Evolutionary conservation across 2,797 vertebrate species (phyloP).

Genomic region (Channallabes apus): DNA sequence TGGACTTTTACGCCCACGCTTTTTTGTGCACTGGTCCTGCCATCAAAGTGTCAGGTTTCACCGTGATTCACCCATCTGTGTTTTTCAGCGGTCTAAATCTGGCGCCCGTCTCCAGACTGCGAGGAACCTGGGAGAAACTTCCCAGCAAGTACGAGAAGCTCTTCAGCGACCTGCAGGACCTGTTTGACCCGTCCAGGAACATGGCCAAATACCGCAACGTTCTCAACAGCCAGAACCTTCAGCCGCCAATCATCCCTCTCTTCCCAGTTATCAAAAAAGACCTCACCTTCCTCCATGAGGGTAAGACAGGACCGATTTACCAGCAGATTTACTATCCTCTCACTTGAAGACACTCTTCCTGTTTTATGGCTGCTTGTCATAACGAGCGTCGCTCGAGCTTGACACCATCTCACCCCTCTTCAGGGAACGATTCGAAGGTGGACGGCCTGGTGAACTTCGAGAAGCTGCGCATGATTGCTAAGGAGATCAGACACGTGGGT

Average conservation of each 20-base stretch:
- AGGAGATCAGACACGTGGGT: slow-evolving; percentile 96
- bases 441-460: slow-evolving; percentile 98
- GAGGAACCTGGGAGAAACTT: slow-evolving; percentile 97
- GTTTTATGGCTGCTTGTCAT: background rate
- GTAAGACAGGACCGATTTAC: slow-evolving; percentile 63
- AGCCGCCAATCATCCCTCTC: slow-evolving; percentile 95
- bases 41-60: background rate
- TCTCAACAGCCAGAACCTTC: slow-evolving; percentile 96
- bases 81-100: slow-evolving; percentile 88
- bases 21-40: background rate
- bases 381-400: background rate
- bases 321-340: background rate
- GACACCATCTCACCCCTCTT: background rate
- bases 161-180: slow-evolving; percentile 96
- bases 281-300: slow-evolving; percentile 97
- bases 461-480: slow-evolving; percentile 98
- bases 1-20: background rate
- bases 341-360: background rate
- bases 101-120: slow-evolving; percentile 92
- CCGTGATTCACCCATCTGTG: background rate
- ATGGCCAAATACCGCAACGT: slow-evolving; percentile 99
- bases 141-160: slow-evolving; percentile 98
- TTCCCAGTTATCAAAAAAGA: slow-evolving; percentile 99
- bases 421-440: slow-evolving; percentile 98
- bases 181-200: slow-evolving; percentile 97